Evolutionary conservation across 2,113 vertebrate genomes (phyloP).

Genomic region (Saccopteryx bilineata): DNA sequence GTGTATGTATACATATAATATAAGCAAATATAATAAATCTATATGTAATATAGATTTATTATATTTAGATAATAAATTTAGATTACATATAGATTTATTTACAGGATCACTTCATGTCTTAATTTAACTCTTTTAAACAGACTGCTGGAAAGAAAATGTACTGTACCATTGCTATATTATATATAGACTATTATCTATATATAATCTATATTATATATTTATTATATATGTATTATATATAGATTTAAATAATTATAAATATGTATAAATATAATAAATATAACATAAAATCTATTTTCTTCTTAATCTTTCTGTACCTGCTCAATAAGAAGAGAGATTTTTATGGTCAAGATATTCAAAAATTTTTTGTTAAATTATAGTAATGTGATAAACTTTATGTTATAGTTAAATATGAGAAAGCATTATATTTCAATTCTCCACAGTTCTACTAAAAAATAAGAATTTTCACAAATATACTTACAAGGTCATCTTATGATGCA

Average conservation of each 20-base stretch:
- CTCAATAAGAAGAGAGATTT: neutral
- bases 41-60: neutral
- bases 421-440: neutral
- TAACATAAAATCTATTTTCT: slow-evolving; percentile 39
- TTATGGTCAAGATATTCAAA: neutral
- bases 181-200: too few species aligned
- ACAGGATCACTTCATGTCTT: slow-evolving; percentile 81
- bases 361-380: slow-evolving; percentile 9
- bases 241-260: neutral
- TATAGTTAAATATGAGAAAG: neutral
- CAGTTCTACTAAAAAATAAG: neutral
- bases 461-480: neutral
- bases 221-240: neutral
- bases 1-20: neutral
- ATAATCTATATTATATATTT: too few species aligned
- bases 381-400: slow-evolving; percentile 14
- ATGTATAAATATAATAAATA: neutral
- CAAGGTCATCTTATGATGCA: neutral
- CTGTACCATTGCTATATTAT: too few species aligned
- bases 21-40: neutral
- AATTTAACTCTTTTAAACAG: slow-evolving; percentile 82
- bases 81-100: neutral
- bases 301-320: slow-evolving; percentile 12
- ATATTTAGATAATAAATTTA: neutral
- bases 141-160: slow-evolving; percentile 49